phyloP scores from a whole-genome alignment of 2,888 invertebrate genomes.

The Cerceris rybyensis region DNA sequence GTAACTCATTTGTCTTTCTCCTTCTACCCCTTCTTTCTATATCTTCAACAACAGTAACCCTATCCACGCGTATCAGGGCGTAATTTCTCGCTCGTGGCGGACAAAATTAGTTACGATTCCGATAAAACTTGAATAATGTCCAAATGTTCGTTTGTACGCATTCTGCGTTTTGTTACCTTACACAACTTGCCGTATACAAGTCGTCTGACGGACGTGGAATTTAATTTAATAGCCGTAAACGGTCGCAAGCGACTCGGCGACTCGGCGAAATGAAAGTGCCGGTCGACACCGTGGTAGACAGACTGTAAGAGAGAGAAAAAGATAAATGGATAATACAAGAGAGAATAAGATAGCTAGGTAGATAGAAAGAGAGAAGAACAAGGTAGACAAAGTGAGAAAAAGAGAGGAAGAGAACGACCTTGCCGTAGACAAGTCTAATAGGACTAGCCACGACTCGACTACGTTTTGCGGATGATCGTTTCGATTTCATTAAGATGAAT shows the following conservation, averaged over 20 bases:
- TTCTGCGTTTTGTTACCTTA: slow-evolving; percentile 33
- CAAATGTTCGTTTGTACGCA: slow-evolving; percentile 3
- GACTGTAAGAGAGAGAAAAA: slow-evolving; percentile 7
- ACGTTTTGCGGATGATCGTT: slow-evolving; percentile 66
- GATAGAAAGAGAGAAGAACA: slow-evolving; percentile 7
- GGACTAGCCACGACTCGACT: slow-evolving; percentile 54
- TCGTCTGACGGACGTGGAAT: slow-evolving; percentile 64
- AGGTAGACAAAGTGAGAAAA: not conserved
- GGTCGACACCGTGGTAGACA: slow-evolving; percentile 6
- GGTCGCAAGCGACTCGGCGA: slow-evolving; percentile 55
- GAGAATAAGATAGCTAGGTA: not conserved
- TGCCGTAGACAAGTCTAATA: slow-evolving; percentile 58
- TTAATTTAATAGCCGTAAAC: slow-evolving; percentile 70
- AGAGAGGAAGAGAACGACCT: slow-evolving; percentile 58
- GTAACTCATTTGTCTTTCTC: too few relatives aligned
- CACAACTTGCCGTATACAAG: slow-evolving; percentile 12
- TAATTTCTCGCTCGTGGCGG: slow-evolving; percentile 16
- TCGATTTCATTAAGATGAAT: slow-evolving; percentile 68
- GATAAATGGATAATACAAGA: too few relatives aligned
- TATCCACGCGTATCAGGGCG: not conserved
- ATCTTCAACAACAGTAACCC: not conserved
- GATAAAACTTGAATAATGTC: slow-evolving; percentile 48
- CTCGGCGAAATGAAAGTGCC: slow-evolving; percentile 65
- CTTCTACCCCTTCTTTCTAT: too few relatives aligned
- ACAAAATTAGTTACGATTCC: slow-evolving; percentile 30